A percentile compares a stretch with the other conserved stretches of the same genome.
These are phyloP conservation scores for Drosophila tripunctata DNA, from an alignment of 2,888 invertebrate species.

Conservation along the genomic window DNA sequence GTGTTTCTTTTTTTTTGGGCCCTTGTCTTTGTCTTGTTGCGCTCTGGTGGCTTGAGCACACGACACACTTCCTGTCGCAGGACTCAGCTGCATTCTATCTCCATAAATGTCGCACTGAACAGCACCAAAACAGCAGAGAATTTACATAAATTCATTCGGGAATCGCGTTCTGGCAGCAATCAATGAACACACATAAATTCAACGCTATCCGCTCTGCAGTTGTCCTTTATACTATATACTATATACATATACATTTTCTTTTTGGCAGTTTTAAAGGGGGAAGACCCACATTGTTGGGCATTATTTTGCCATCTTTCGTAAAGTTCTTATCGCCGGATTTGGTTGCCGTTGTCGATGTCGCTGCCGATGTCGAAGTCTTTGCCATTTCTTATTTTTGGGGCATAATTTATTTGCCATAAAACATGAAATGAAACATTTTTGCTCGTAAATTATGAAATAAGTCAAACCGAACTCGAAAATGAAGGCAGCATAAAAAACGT, in stretches of 20 bases:
- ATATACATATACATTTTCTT: too few relatives aligned
- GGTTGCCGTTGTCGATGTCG: too few relatives aligned
- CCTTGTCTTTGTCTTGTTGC: slow-evolving; percentile 33
- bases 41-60: slow-evolving; percentile 26
- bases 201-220: slow-evolving; percentile 55
- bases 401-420: slow-evolving; percentile 78
- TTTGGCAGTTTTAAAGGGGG: neutral
- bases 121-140: slow-evolving; percentile 30
- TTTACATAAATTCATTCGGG: slow-evolving; percentile 72
- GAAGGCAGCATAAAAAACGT: slow-evolving; percentile 28
- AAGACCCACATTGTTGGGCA: slow-evolving; percentile 44
- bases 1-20: slow-evolving; percentile 4
- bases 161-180: slow-evolving; percentile 54
- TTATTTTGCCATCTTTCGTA: slow-evolving; percentile 65
- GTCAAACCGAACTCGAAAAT: slow-evolving; percentile 38
- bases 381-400: slow-evolving; percentile 19
- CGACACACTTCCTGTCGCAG: slow-evolving; percentile 15
- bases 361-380: slow-evolving; percentile 5
- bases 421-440: slow-evolving; percentile 74
- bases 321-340: slow-evolving; percentile 66
- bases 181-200: slow-evolving; percentile 76
- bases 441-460: slow-evolving; percentile 75
- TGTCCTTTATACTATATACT: slow-evolving; percentile 10
- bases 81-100: slow-evolving; percentile 73
- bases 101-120: slow-evolving; percentile 71